Base-by-base conservation (phyloP, 2,113 vertebrate species). In the Arvicanthis niloticus region DNA sequence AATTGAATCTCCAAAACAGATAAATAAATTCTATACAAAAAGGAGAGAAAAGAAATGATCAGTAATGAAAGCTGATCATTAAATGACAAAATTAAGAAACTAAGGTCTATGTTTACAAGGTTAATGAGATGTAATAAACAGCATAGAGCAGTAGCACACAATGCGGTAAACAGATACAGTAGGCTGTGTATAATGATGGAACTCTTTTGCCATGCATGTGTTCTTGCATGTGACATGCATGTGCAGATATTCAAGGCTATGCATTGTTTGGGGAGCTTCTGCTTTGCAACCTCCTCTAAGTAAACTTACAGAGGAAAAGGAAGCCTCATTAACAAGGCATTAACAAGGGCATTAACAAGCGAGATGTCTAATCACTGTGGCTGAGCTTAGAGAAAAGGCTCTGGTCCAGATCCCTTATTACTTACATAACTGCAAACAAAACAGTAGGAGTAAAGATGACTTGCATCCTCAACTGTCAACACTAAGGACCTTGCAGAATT, bases 21-120 rank as follows among this genome's bases (percentile, higher is more conserved):
- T 53, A 73, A 91, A 75, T 0, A 84, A 81, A 60, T 60, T 88
- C 34, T 73, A 73, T 58, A 91, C 53, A 72, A 7, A 92, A 88
- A 13, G 17, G 26, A 60, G 56, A n/a, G 53, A 15, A 51, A 53
- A 53, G 6, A 80, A 76, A 76, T 78, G 45, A 51, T 78, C 45
- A 60, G 21, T 5, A 93, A n/a, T 76, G 9, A 15, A 62, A 37
- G 1, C 37, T 73, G 31, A 17, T 75, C 45, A 40, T 15, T 24
- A 80, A 78, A n/a, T 31, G 87, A 94, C 37, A 76, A 90, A 93
- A 70, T 2, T 19, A n/a, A 91, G n/a, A 88, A 29, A 68, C 37
- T 5, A 58, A 29, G 21, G 5, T 95, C 60, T 77, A 2, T 88
- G 22, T 88, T 51, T 60, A 76, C 5, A 76, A 85, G 24, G 26